Percentiles rank a stretch among this genome's conserved stretches.
Conservation (phyloP, 2,888 invertebrate species). For the Zeuzera pyrina region DNA sequence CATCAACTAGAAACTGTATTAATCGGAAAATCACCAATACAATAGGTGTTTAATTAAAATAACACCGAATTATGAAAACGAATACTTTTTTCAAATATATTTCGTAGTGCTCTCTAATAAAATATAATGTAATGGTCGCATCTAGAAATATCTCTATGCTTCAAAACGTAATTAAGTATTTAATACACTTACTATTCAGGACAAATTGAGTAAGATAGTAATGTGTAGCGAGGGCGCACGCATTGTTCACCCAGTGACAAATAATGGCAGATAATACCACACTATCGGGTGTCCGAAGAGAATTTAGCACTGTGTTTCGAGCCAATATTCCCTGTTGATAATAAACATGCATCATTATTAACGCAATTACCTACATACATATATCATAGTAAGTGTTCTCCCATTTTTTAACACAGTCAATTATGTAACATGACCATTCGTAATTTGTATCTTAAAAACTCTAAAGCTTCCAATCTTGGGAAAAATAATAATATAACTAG, state of each 20-base stretch:
- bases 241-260: slow-evolving; percentile 68
- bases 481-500: too few species aligned
- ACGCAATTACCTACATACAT: slow-evolving; percentile 10
- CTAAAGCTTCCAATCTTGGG: too few species aligned
- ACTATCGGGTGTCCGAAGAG: slow-evolving; percentile 61
- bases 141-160: too few species aligned
- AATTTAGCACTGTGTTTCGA: slow-evolving; percentile 65
- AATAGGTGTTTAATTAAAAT: too few species aligned
- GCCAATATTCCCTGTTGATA: slow-evolving; percentile 66
- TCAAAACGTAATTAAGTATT: slow-evolving; percentile 1
- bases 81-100: too few species aligned
- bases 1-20: too few species aligned
- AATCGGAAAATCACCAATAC: too few species aligned
- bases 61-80: too few species aligned
- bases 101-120: too few species aligned
- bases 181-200: slow-evolving; percentile 9
- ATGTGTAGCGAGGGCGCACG: slow-evolving; percentile 36
- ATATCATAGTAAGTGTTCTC: not conserved
- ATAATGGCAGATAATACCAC: slow-evolving; percentile 70
- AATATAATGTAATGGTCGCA: too few species aligned
- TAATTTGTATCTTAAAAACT: slow-evolving; percentile 17
- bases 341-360: slow-evolving; percentile 53
- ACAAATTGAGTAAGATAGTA: slow-evolving; percentile 62
- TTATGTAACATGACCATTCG: slow-evolving; percentile 1
- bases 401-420: not conserved